Conservation (phyloP, 2,888 invertebrate genomes). For the Podabrus alpinus region DNA sequence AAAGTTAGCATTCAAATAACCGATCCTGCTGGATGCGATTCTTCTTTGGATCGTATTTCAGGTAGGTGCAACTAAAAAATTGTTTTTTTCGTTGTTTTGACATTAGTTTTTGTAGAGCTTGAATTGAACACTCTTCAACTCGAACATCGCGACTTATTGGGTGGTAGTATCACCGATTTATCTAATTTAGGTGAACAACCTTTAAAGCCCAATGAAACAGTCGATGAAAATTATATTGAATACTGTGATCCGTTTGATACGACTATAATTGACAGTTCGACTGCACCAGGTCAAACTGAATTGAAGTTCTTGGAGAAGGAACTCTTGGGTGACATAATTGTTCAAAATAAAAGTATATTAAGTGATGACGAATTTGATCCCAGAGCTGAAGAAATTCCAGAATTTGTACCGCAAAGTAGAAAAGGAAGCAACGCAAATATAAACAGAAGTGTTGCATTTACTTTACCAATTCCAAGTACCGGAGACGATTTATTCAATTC, state of each 20-base stretch:
- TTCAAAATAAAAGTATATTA: constrained; percentile 56
- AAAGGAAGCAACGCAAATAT: constrained; percentile 12
- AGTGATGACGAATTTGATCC: constrained; percentile 86
- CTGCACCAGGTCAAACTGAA: constrained; percentile 78
- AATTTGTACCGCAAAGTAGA: not conserved
- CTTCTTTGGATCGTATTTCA: constrained; percentile 56
- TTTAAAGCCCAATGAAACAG: constrained; percentile 62
- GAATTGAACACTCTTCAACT: constrained; percentile 55
- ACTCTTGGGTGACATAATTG: constrained; percentile 62
- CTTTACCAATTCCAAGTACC: constrained; percentile 55
- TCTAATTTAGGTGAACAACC: constrained; percentile 71
- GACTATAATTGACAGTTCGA: constrained; percentile 71
- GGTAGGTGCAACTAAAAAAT: constrained; percentile 37
- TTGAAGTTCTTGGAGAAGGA: constrained; percentile 79
- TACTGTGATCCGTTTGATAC: constrained; percentile 87
- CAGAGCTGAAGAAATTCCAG: constrained; percentile 63
- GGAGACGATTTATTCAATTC: constrained; percentile 59
- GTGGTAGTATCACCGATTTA: constrained; percentile 77
- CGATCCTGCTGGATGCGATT: constrained; percentile 65
- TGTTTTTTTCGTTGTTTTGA: not conserved
- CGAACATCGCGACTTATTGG: constrained; percentile 69
- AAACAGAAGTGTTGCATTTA: constrained; percentile 62
- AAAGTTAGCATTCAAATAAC: constrained; percentile 65
- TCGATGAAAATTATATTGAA: constrained; percentile 60
- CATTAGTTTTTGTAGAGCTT: constrained; percentile 51